Evolutionary conservation across 2,888 invertebrate species (phyloP).

Genomic region (Ecdyonurus torrentis): DNA sequence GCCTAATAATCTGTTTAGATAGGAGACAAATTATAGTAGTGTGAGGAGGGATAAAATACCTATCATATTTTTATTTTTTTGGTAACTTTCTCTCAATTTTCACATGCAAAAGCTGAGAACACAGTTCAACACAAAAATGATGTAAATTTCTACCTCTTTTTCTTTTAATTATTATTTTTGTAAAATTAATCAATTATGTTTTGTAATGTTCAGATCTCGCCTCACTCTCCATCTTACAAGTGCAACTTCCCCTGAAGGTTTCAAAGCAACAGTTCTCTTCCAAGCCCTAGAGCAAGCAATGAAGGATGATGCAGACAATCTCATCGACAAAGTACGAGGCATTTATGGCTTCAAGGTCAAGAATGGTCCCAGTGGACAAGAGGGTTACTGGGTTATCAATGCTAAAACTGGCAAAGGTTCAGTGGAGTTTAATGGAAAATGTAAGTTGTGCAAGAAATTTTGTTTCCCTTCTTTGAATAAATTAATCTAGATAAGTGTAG

Average conservation of each 20-base stretch:
- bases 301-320: slow-evolving; percentile 58
- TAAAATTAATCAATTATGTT: too few relatives aligned
- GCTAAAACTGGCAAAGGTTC: slow-evolving; percentile 80
- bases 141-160: too few relatives aligned
- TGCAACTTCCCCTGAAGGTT: slow-evolving; percentile 26
- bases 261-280: slow-evolving; percentile 68
- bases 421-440: slow-evolving; percentile 57
- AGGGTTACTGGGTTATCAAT: slow-evolving; percentile 84
- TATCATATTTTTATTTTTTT: too few relatives aligned
- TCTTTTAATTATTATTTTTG: too few relatives aligned
- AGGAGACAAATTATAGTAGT: too few relatives aligned
- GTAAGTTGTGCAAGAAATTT: slow-evolving; percentile 21
- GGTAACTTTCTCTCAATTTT: too few relatives aligned
- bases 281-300: slow-evolving; percentile 66
- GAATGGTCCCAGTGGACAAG: slow-evolving; percentile 58
- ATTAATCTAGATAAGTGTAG: too few relatives aligned
- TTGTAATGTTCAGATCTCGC: slow-evolving; percentile 1
- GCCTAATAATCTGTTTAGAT: too few relatives aligned
- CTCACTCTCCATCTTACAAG: slow-evolving; percentile 18
- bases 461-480: background rate
- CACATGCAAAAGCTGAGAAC: too few relatives aligned
- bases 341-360: slow-evolving; percentile 81
- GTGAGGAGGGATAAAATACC: too few relatives aligned
- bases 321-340: slow-evolving; percentile 73
- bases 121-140: too few relatives aligned